These are phyloP conservation scores for Epizoanthus stellaris DNA, from an alignment of 92 coral and sea anemone genomes.

Conservation along the genomic window DNA sequence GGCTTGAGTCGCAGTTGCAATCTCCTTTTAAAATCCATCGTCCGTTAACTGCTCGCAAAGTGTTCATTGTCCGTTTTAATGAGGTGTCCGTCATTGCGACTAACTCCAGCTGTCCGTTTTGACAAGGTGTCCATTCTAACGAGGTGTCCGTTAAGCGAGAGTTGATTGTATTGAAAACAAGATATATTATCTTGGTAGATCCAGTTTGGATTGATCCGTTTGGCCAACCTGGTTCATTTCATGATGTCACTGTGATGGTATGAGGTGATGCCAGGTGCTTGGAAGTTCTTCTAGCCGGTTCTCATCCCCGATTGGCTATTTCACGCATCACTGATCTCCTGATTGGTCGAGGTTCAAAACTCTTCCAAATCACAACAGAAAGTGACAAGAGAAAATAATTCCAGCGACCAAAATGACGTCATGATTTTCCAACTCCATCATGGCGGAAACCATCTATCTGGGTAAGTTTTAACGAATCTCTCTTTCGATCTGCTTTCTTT, in stretches of 20 bases:
- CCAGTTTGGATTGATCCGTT: not conserved
- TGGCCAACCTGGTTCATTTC: not conserved
- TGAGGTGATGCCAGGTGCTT: conserved; percentile 32
- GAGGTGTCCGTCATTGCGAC: too few relatives aligned
- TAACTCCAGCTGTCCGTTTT: not conserved
- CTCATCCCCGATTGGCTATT: conserved; percentile 10
- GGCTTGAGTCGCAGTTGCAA: too few relatives aligned
- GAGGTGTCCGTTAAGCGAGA: not conserved
- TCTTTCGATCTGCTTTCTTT: not conserved
- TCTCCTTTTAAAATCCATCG: too few relatives aligned
- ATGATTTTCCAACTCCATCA: conserved; percentile 31
- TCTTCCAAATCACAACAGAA: not conserved
- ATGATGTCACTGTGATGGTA: conserved; percentile 22
- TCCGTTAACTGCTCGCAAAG: too few relatives aligned
- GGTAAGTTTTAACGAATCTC: conserved; percentile 21
- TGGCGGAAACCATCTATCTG: conserved; percentile 32
- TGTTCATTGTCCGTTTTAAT: too few relatives aligned
- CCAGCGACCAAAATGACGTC: conserved; percentile 33
- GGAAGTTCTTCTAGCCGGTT: conserved; percentile 13
- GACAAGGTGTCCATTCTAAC: not conserved
- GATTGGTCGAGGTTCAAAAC: conserved; percentile 13
- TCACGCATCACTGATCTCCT: not conserved
- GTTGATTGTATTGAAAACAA: not conserved
- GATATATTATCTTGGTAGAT: not conserved
- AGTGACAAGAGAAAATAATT: conserved; percentile 14